Evolutionary conservation across 2,797 vertebrate species (phyloP).

Genomic region (Enteromius treurensis): DNA sequence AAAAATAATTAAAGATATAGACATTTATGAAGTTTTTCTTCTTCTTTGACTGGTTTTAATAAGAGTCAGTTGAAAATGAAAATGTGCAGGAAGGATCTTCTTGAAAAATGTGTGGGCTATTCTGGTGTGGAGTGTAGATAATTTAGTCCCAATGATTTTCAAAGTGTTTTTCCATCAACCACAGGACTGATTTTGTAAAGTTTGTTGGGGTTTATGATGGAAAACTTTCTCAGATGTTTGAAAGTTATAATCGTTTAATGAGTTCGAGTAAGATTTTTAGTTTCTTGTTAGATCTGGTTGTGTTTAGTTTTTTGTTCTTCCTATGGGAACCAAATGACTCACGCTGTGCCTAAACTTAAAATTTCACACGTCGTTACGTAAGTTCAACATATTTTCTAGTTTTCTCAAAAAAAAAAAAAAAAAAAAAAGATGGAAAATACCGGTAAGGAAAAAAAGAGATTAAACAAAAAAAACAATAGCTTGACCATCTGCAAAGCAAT

Average conservation of each 20-base stretch:
- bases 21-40: background rate
- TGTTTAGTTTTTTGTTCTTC: background rate
- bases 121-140: background rate
- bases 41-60: background rate
- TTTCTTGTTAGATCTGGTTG: background rate
- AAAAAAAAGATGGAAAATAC: background rate
- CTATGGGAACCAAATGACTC: background rate
- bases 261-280: background rate
- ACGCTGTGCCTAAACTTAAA: background rate
- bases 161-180: background rate
- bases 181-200: background rate
- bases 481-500: conserved; percentile 46
- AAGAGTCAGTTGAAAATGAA: background rate
- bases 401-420: background rate
- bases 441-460: conserved; percentile 7
- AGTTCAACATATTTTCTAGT: background rate
- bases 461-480: conserved; percentile 56
- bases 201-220: background rate
- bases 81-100: background rate
- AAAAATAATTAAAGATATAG: background rate
- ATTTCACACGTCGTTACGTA: too few species aligned
- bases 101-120: background rate
- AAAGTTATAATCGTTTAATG: background rate
- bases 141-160: background rate
- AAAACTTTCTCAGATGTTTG: background rate